A percentile compares a stretch with the other conserved stretches of the same genome.
These are phyloP conservation scores for Sapayoa aenigma DNA, from an alignment of 2,113 vertebrate species.

Conservation along the genomic window DNA sequence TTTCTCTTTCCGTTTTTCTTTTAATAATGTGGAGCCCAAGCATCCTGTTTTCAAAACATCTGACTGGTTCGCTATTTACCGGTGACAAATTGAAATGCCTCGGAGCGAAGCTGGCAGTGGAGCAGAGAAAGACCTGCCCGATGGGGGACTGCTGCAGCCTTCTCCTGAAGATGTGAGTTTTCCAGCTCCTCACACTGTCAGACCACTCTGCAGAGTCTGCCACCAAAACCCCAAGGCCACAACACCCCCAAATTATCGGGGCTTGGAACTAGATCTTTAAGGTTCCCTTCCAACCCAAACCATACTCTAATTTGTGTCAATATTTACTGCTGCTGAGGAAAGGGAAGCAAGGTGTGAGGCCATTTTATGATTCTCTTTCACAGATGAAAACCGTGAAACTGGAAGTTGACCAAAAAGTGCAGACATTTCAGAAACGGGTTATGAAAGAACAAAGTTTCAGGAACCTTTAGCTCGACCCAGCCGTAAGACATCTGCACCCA, in stretches of 20 bases:
- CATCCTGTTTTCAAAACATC: slow-evolving; percentile 86
- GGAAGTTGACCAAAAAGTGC: neutral
- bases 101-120: neutral
- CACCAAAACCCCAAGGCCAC: neutral
- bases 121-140: neutral
- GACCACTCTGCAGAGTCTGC: neutral
- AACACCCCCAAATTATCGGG: neutral
- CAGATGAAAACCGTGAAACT: neutral
- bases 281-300: neutral
- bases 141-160: neutral
- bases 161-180: neutral
- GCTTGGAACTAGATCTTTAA: fast-evolving
- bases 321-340: neutral
- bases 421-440: neutral
- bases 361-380: neutral
- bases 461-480: neutral
- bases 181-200: neutral
- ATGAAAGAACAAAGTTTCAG: slow-evolving; percentile 18
- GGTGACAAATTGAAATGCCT: neutral
- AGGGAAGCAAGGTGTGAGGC: neutral
- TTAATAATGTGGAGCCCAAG: slow-evolving; percentile 55
- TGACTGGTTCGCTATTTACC: slow-evolving; percentile 26
- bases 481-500: neutral
- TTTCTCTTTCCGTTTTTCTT: slow-evolving; percentile 81
- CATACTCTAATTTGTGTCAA: neutral